These are phyloP conservation scores for Zoanthus solanderi DNA, from an alignment of 92 coral and sea anemone species.

Conservation along the genomic window DNA sequence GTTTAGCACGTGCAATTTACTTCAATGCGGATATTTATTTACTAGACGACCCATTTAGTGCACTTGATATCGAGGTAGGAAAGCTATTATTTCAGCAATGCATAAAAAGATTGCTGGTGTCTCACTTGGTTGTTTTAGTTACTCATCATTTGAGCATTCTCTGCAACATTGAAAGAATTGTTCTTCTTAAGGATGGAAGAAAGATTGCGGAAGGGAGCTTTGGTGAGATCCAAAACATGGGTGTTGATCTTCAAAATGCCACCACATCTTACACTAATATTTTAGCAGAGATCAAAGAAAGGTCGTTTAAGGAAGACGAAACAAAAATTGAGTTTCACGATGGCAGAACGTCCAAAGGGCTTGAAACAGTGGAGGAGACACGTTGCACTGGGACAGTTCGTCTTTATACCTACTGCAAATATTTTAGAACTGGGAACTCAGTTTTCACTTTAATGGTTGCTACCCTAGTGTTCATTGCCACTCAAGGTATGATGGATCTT, in stretches of 20 bases:
- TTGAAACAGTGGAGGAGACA: constrained; percentile 34
- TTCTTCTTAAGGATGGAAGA: constrained; percentile 38
- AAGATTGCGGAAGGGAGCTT: constrained; percentile 32
- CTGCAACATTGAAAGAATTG: constrained; percentile 14
- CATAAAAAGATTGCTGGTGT: constrained; percentile 11
- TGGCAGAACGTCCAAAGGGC: constrained; percentile 22
- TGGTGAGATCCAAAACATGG: constrained; percentile 20
- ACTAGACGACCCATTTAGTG: constrained; percentile 38
- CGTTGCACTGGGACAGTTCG: constrained; percentile 28
- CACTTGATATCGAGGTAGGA: constrained; percentile 35
- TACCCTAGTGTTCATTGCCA: not conserved
- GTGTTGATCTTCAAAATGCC: constrained; percentile 6
- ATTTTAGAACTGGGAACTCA: constrained; percentile 46
- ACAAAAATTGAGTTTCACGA: not conserved
- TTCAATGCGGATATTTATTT: constrained; percentile 37
- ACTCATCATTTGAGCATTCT: constrained; percentile 43
- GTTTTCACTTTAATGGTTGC: constrained; percentile 25
- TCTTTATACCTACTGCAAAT: constrained; percentile 26
- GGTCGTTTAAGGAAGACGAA: not conserved
- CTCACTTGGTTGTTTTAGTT: constrained; percentile 24
- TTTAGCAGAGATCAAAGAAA: not conserved
- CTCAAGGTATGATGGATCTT: constrained; percentile 20
- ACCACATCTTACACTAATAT: not conserved
- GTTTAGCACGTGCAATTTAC: constrained; percentile 38
- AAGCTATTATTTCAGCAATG: constrained; percentile 24